These are phyloP conservation scores for Aphidius colemani DNA, from an alignment of 2,888 invertebrate genomes.

Conservation along the genomic window DNA sequence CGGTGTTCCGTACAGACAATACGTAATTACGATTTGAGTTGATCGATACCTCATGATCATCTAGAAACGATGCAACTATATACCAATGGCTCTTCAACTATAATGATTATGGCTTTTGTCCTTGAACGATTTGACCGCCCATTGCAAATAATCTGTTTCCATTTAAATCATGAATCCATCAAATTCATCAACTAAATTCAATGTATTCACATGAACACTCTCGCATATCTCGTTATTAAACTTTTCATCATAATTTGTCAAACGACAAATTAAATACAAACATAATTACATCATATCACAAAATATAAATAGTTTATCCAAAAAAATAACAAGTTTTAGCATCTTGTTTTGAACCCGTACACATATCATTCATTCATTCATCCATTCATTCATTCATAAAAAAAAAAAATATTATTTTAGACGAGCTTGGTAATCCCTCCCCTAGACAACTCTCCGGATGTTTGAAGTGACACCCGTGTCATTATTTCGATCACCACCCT, in stretches of 20 bases:
- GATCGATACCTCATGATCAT: slow-evolving; percentile 32
- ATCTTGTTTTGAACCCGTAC: no score
- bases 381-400: neutral
- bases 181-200: neutral
- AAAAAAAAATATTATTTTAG: slow-evolving; percentile 8
- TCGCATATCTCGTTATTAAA: no score
- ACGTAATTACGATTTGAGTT: slow-evolving; percentile 34
- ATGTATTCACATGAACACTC: no score
- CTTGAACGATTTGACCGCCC: slow-evolving; percentile 12
- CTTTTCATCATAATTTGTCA: no score
- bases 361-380: slow-evolving; percentile 1
- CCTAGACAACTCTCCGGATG: slow-evolving; percentile 21
- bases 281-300: no score
- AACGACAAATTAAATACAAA: no score
- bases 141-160: neutral
- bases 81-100: slow-evolving; percentile 27
- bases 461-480: slow-evolving; percentile 28
- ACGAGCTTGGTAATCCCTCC: slow-evolving; percentile 19
- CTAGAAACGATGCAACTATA: slow-evolving; percentile 18
- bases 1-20: slow-evolving; percentile 34
- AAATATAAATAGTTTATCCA: no score
- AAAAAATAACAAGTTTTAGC: no score
- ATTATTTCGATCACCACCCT: slow-evolving; percentile 26
- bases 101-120: slow-evolving; percentile 31
- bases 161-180: slow-evolving; percentile 16